Evolutionary conservation across 2,113 vertebrate species (phyloP).

Genomic region (Entomyzon cyanotis): DNA sequence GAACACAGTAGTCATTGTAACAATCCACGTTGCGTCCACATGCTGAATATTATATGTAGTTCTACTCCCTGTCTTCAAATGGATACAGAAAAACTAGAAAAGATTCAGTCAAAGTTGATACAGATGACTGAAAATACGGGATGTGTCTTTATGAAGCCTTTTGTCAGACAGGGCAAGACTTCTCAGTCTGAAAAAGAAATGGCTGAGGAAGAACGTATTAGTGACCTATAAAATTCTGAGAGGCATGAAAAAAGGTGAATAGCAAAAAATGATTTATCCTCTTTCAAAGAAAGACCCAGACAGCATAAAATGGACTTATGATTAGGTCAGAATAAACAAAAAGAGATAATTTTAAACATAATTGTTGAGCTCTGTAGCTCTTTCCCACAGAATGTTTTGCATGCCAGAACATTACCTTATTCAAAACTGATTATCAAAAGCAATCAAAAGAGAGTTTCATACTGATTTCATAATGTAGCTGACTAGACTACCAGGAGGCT

Average conservation of each 20-base stretch:
- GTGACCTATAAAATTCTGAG: not conserved
- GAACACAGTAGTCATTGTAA: not conserved
- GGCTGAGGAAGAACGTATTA: not conserved
- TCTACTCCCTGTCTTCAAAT: not conserved
- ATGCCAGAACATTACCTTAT: not conserved
- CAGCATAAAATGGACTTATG: not conserved
- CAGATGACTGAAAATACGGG: not conserved
- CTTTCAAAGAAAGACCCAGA: not conserved
- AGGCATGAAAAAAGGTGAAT: not conserved
- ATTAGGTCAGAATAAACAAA: not conserved
- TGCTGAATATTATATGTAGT: not conserved
- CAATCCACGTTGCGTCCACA: not conserved
- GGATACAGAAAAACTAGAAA: not conserved
- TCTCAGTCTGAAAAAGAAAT: not conserved
- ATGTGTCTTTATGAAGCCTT: not conserved
- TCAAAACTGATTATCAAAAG: not conserved
- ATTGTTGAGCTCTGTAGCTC: not conserved
- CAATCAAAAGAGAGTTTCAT: not conserved
- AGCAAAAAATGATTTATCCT: not conserved
- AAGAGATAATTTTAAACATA: not conserved
- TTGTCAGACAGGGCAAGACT: not conserved
- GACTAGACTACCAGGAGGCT: not conserved
- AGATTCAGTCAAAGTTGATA: not conserved
- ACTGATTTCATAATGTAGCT: not conserved
- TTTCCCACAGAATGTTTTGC: not conserved